These are phyloP conservation scores for Apis mellifera DNA, from an alignment of 1,140 invertebrate genomes.

Conservation along the genomic window DNA sequence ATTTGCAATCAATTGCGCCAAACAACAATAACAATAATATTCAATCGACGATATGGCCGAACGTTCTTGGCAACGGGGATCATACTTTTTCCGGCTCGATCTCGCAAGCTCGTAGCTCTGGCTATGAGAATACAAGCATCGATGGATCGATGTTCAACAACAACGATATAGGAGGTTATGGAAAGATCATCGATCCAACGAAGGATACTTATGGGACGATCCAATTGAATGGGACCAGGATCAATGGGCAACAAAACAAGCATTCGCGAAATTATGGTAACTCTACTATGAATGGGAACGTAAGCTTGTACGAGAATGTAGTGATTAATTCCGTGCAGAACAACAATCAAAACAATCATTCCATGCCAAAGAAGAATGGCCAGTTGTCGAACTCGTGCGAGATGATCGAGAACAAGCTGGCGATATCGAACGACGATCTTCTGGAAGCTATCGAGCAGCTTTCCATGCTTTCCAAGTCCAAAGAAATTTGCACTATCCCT, in stretches of 20 bases:
- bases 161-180: conserved; percentile 20
- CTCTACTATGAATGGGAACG: conserved; percentile 69
- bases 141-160: conserved; percentile 34
- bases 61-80: conserved; percentile 50
- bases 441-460: conserved; percentile 79
- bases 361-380: conserved; percentile 66
- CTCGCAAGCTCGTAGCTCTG: conserved; percentile 65
- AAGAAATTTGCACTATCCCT: conserved; percentile 69
- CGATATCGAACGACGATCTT: conserved; percentile 80
- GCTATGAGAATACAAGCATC: conserved; percentile 72
- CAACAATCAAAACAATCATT: conserved; percentile 65
- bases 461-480: conserved; percentile 76
- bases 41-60: conserved; percentile 66
- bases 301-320: conserved; percentile 76
- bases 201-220: conserved; percentile 63
- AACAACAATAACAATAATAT: conserved; percentile 72
- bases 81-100: conserved; percentile 66
- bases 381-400: conserved; percentile 70
- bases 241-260: conserved; percentile 34
- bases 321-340: conserved; percentile 42
- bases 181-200: conserved; percentile 10
- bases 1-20: conserved; percentile 50
- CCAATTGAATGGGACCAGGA: conserved; percentile 62
- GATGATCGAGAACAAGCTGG: conserved; percentile 79
- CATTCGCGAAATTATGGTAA: conserved; percentile 68